Evolutionary conservation across 1,140 invertebrate species (phyloP).

Genomic region (Hetaerina americana): DNA sequence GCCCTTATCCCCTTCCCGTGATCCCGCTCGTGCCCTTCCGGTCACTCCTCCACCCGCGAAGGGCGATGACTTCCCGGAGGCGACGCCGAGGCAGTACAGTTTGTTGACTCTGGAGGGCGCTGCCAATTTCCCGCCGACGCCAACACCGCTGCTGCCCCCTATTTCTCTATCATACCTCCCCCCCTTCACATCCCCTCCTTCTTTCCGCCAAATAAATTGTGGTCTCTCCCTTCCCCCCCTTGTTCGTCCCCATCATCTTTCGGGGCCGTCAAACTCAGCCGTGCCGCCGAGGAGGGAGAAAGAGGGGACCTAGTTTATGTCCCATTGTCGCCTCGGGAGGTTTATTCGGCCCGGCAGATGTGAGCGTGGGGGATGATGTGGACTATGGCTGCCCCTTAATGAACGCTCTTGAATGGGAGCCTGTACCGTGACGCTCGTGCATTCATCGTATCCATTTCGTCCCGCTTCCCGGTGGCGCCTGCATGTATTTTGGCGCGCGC

Average conservation of each 20-base stretch:
- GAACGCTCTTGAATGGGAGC: background rate
- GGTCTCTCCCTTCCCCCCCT: too few relatives aligned
- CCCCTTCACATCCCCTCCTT: too few relatives aligned
- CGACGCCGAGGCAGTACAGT: background rate
- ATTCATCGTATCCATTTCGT: too few relatives aligned
- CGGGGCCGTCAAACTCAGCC: too few relatives aligned
- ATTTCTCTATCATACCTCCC: background rate
- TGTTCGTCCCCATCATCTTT: too few relatives aligned
- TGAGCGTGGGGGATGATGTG: background rate
- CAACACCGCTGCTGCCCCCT: background rate
- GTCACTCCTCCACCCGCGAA: background rate
- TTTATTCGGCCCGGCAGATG: background rate
- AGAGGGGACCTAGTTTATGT: too few relatives aligned
- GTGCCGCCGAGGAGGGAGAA: too few relatives aligned
- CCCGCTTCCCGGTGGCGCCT: too few relatives aligned
- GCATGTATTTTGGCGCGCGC: too few relatives aligned
- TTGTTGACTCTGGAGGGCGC: background rate
- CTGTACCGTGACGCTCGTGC: background rate
- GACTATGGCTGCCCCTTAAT: background rate
- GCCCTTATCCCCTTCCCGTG: background rate
- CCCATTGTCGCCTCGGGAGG: background rate
- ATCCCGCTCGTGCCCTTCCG: background rate
- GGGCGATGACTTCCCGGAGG: background rate
- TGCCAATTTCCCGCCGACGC: background rate
- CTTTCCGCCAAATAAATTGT: too few relatives aligned